Conservation (phyloP, 1,140 invertebrate genomes). For the Ladona fulva region DNA sequence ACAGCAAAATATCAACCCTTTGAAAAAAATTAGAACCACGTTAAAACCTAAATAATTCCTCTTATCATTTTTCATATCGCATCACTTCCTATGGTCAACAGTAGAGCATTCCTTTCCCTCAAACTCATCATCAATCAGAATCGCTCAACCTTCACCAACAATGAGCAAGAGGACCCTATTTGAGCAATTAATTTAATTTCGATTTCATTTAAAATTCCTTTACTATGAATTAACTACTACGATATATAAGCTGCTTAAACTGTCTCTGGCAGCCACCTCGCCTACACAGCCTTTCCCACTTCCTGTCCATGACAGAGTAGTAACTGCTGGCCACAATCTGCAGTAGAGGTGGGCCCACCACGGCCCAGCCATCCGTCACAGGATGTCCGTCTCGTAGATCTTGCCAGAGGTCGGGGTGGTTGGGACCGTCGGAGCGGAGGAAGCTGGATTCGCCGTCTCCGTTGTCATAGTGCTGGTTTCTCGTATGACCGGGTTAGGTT, state of each 20-base stretch:
- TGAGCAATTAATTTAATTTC: conserved; percentile 5
- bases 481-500: background rate
- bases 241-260: conserved; percentile 1
- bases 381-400: conserved; percentile 82
- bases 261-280: conserved; percentile 1
- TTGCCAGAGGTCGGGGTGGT: conserved; percentile 47
- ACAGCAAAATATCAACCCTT: background rate
- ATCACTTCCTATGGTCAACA: background rate
- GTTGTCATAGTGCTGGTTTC: conserved; percentile 9
- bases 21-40: background rate
- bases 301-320: conserved; percentile 2
- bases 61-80: background rate
- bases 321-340: conserved; percentile 7
- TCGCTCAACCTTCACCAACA: background rate
- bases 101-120: background rate
- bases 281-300: conserved; percentile 6
- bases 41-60: background rate
- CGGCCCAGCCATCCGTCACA: conserved; percentile 30
- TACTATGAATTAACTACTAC: conserved; percentile 3
- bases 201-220: background rate
- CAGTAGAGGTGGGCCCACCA: background rate
- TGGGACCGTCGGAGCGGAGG: conserved; percentile 24
- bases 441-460: background rate
- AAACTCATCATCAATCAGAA: background rate
- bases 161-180: background rate